Evolutionary conservation across 2,113 vertebrate species (phyloP), one percentile per base, ranked within the genome.

Genomic region (Acrocephalus kingi): DNA sequence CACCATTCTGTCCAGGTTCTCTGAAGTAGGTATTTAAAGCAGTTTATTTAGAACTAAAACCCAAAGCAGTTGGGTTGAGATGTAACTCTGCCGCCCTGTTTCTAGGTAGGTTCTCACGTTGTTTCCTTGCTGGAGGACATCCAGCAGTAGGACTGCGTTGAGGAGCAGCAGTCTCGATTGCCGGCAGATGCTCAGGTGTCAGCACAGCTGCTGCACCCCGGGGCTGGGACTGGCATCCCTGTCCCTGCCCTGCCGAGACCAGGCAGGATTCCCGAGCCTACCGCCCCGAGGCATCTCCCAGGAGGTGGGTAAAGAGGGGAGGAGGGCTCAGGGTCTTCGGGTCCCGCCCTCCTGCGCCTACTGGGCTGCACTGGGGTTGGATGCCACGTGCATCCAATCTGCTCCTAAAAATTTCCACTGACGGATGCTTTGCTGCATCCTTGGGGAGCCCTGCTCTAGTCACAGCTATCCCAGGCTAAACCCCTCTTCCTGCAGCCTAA

Each of bases 21-120:
- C 93, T 93, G 90, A 93, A 97, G 89, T 72, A 85, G 52, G 84
- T 86, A 94, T 96, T 90, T 87, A 93, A 93, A 62, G 76, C 52
- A 75, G 37, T 89, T 89, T 64, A 74, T 89, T 93, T 10, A 20
- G 64, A 77, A 82, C 33, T 15, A 48, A 17, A 61, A 17, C 5
- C 11, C 41, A 41, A 54, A 23, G 1, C 22, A 2, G 28, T 4
- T 6, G 20, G 23, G 1, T 18, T 87, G 73, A 87, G 78, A 8
- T 10, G 11, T 76, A 49, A 52, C 39, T 49, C 21, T 13, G 58
- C 62, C 0, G 2, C 73, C 49, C 27, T 18, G 31, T 56, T 48
- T 37, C 30, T 52, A 43, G 49, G 49, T 30, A 49, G 64, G 18
- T 75, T 90, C 78, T 64, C 67, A 54, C 0, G 7, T 46, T 48